Base-by-base conservation (phyloP, 2,113 vertebrate genomes). In the Lucifuga dentata region DNA sequence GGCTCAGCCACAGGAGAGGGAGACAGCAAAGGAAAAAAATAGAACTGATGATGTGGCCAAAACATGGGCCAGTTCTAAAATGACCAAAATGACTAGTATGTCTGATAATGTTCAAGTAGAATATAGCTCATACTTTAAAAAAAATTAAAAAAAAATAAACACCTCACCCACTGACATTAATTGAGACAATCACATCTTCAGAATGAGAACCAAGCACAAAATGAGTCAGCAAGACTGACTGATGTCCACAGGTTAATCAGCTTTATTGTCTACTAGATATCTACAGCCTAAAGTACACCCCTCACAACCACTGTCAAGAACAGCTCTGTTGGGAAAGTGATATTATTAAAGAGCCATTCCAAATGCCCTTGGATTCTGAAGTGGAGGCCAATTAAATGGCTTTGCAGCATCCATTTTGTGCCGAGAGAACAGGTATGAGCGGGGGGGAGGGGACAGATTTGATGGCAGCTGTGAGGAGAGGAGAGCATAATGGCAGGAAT, bases 391-490 rank as follows among this genome's bases (percentile, higher is more conserved):
- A 87, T 88, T 84, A 87, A 89, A 86, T 78, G 64, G 80, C 79
- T 87, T 85, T 79, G 75, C 78, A 79, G 80, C 74, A 79, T 86
- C 78, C 72, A 86, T 87, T 87, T 88, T 87, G 83, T 86, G 77
- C 75, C 69, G 67, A 80, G 82, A 69, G 79, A 85, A 88, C 82
- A 90, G 81, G 78, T 88, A 87, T 71, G 73, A 84, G 61, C 15
- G 33, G 17, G 48, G 68, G 43, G 61, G 45, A n/a, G 24, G 71
- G 68, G 53, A 26, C 6, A 23, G 29, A 68, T 63, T 76, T 64
- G 62, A 76, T 60, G 62, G 77, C 66, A 57, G 68, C 16, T 16
- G 52, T 12, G 58, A 59, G 60, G 68, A 61, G 64, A 70, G 35
- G 48, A 64, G 71, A 76, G 12, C 15, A 9, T 44, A n/a, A 67